Conservation (phyloP, 2,113 vertebrate genomes). For the Haliaeetus leucogaster region DNA sequence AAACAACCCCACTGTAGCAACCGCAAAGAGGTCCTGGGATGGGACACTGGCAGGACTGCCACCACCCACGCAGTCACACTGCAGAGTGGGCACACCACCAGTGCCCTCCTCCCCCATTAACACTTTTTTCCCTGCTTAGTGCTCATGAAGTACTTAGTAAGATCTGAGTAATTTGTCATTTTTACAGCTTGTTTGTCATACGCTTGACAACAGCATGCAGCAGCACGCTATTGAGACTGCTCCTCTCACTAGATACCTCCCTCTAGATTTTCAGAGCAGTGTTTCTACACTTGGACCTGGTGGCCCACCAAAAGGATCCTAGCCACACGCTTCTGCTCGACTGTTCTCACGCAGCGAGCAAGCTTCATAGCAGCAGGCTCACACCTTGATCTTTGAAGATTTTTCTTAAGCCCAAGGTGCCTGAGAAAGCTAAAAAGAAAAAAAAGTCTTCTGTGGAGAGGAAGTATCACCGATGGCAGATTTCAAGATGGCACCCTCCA, state of each 20-base stretch:
- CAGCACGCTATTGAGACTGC: neutral
- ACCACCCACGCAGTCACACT: accelerated
- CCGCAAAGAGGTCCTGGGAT: neutral
- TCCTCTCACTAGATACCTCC: neutral
- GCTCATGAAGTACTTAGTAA: neutral
- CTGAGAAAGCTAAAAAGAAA: neutral
- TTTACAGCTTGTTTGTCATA: neutral
- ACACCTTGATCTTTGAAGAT: neutral
- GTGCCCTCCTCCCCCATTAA: neutral
- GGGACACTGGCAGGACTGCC: neutral
- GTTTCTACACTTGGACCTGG: neutral
- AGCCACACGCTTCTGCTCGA: neutral
- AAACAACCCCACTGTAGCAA: neutral
- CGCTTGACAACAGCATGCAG: neutral
- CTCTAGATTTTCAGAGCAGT: neutral
- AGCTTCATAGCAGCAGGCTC: neutral
- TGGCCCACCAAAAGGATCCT: neutral
- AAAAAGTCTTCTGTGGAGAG: neutral
- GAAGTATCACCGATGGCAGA: neutral
- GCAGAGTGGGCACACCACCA: neutral
- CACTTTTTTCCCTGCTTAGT: neutral
- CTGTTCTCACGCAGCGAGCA: accelerated
- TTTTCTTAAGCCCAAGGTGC: neutral
- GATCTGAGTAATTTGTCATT: neutral
- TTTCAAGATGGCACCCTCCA: neutral